phyloP scores from a whole-genome alignment of 2,888 invertebrate genomes.

The Abrostola tripartita region DNA sequence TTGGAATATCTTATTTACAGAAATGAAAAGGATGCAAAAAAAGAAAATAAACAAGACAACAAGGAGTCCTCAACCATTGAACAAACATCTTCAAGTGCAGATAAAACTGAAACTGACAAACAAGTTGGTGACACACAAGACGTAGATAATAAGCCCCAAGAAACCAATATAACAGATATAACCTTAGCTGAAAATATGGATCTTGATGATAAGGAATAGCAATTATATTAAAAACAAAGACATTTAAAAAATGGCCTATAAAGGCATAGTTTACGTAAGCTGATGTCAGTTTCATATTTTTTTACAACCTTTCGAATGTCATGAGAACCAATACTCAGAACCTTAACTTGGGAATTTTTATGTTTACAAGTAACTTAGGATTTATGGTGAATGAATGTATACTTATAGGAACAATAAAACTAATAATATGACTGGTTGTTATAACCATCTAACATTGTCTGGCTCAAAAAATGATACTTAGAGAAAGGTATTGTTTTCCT shows the following conservation, averaged over 20 bases:
- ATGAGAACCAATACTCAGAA: not conserved
- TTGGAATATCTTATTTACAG: constrained; percentile 23
- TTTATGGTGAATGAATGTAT: not conserved
- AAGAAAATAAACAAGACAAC: constrained; percentile 52
- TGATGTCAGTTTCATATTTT: not conserved
- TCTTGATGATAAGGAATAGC: constrained; percentile 74
- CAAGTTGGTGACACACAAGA: constrained; percentile 42
- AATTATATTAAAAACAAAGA: constrained; percentile 2
- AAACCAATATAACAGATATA: constrained; percentile 64
- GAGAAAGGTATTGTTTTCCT: not conserved
- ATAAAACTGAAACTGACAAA: constrained; percentile 23
- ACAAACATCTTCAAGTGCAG: constrained; percentile 28
- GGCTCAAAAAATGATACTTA: not conserved
- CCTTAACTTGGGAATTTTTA: not conserved
- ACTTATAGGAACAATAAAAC: not conserved
- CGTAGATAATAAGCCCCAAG: constrained; percentile 47
- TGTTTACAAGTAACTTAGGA: not conserved
- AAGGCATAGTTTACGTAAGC: constrained; percentile 1
- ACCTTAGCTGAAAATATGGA: constrained; percentile 73
- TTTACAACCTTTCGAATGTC: not conserved
- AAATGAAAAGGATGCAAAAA: constrained; percentile 37
- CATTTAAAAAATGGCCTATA: not conserved
- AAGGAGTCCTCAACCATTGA: constrained; percentile 30
- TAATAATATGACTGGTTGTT: not conserved
- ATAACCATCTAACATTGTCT: not conserved